These are phyloP conservation scores for Gymnoscelis rufifasciata DNA, from an alignment of 2,888 invertebrate genomes.

Conservation along the genomic window DNA sequence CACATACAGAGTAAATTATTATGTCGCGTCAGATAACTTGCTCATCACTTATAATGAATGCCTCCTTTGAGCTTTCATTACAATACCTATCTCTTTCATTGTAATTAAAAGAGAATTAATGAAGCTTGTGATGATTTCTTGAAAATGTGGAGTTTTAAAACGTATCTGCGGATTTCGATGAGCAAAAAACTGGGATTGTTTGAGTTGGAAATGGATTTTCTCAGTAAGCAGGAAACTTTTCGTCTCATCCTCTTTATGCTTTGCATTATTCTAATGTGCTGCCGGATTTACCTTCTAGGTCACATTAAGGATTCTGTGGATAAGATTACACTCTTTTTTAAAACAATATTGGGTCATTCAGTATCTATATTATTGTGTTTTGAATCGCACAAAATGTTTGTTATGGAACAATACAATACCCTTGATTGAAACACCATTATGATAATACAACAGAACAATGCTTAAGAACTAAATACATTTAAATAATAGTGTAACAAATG, in stretches of 20 bases:
- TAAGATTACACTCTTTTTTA: too few species aligned
- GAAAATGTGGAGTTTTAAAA: conserved; percentile 50
- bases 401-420: too few species aligned
- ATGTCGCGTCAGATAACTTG: background rate
- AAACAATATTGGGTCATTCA: too few species aligned
- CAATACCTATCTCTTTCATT: conserved; percentile 12
- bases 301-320: background rate
- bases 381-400: too few species aligned
- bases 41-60: conserved; percentile 9
- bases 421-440: too few species aligned
- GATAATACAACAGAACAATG: too few species aligned
- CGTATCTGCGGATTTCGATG: conserved; percentile 43
- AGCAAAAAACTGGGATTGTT: conserved; percentile 66
- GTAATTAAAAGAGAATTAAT: conserved; percentile 41
- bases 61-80: conserved; percentile 26
- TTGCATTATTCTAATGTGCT: conserved; percentile 55
- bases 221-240: conserved; percentile 62
- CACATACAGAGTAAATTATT: conserved; percentile 1
- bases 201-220: conserved; percentile 71
- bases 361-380: too few species aligned
- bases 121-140: conserved; percentile 40
- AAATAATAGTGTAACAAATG: too few species aligned
- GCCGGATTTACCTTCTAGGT: background rate
- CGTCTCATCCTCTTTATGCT: conserved; percentile 54
- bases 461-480: too few species aligned